phyloP scores from a whole-genome alignment of 2,113 vertebrate genomes.

The Hemibagrus wyckioides region DNA sequence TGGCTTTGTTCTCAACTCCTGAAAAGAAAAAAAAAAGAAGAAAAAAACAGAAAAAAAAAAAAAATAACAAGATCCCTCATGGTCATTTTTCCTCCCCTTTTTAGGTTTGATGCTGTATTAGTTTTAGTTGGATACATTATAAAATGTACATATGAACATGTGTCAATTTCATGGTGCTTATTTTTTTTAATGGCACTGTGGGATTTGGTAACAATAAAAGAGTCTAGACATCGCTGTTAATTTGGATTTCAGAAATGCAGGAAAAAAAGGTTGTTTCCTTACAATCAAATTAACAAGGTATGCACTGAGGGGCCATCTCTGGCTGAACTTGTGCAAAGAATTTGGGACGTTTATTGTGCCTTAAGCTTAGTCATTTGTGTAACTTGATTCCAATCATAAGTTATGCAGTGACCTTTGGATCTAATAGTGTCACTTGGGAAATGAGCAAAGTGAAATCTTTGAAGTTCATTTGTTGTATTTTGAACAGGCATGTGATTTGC shows the following conservation, averaged over 20 bases:
- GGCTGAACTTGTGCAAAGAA: conserved; percentile 22
- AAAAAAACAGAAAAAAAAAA: conserved; percentile 16
- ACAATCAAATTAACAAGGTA: background rate
- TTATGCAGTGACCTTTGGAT: conserved; percentile 16
- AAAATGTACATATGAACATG: conserved; percentile 78
- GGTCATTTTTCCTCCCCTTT: conserved; percentile 55
- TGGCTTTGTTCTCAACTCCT: conserved; percentile 62
- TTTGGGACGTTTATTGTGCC: conserved; percentile 26
- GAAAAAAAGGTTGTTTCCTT: conserved; percentile 14
- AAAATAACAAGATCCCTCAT: conserved; percentile 39
- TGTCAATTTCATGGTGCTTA: conserved; percentile 62
- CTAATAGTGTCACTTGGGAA: conserved; percentile 19
- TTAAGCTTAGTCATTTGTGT: conserved; percentile 19
- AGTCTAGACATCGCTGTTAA: conserved; percentile 10
- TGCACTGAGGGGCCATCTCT: background rate
- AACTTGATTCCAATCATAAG: conserved; percentile 20
- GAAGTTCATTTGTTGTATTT: background rate
- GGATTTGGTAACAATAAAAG: conserved; percentile 29
- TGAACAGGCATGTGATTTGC: background rate
- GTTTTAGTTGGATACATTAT: conserved; percentile 81
- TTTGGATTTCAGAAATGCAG: background rate
- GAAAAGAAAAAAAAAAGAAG: conserved; percentile 40
- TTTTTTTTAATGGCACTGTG: conserved; percentile 30
- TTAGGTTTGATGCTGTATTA: conserved; percentile 80
- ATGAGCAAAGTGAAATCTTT: conserved; percentile 9